These are phyloP conservation scores for Pseudomyrmex sp. DNA, from an alignment of 1,140 invertebrate species.

Conservation along the genomic window DNA sequence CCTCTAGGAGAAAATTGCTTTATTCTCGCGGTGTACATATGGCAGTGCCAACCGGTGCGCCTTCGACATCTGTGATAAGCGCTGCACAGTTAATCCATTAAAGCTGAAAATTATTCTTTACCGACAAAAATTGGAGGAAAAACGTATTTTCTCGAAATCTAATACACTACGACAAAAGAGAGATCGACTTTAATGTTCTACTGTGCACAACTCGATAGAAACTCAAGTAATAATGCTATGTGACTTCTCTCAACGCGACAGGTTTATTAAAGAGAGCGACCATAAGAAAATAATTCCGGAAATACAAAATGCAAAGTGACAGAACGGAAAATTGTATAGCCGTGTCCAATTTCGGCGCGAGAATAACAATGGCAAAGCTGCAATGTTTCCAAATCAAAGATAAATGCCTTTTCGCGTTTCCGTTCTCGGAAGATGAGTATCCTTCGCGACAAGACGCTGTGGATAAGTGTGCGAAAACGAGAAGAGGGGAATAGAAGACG, in stretches of 20 bases:
- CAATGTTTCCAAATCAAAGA: conserved; percentile 56
- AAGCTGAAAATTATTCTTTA: conserved; percentile 16
- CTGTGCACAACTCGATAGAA: too few species aligned
- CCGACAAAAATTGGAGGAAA: background rate
- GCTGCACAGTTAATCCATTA: conserved; percentile 46
- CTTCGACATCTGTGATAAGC: conserved; percentile 41
- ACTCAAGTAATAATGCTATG: too few species aligned
- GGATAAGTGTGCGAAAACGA: background rate
- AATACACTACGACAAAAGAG: background rate
- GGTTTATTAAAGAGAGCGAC: background rate
- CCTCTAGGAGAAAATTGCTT: conserved; percentile 58
- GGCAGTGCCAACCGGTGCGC: conserved; percentile 54
- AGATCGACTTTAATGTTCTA: too few species aligned
- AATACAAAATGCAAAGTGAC: conserved; percentile 16
- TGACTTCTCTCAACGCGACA: background rate
- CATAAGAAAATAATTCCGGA: background rate
- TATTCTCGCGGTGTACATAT: conserved; percentile 48
- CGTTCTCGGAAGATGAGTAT: conserved; percentile 7
- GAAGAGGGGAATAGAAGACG: conserved; percentile 5
- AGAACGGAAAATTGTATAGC: conserved; percentile 30
- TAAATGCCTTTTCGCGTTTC: conserved; percentile 57
- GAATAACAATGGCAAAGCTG: conserved; percentile 69
- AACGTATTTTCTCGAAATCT: background rate
- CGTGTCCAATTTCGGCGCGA: conserved; percentile 57
- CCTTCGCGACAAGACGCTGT: conserved; percentile 35